Evolutionary conservation across 2,113 vertebrate species (phyloP).

Genomic region (Redunca redunca): DNA sequence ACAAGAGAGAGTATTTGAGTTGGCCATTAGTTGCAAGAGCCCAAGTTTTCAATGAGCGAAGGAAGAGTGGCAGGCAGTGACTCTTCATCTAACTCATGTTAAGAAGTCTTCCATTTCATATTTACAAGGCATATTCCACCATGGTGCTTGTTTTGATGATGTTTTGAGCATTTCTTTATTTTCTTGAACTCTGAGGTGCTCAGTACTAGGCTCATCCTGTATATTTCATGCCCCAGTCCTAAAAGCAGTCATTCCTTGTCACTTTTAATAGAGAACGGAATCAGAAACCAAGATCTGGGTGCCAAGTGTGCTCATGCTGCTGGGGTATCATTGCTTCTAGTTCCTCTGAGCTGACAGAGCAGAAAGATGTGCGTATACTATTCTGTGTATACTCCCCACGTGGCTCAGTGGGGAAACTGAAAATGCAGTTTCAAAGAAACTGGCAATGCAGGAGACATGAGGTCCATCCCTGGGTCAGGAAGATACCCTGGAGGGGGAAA

Average conservation of each 20-base stretch:
- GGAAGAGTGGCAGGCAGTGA: not conserved
- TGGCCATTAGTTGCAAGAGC: accelerated
- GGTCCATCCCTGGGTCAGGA: not conserved
- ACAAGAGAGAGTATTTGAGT: not conserved
- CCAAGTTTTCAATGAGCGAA: not conserved
- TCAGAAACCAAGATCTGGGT: not conserved
- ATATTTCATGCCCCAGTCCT: not conserved
- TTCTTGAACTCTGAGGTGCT: not conserved
- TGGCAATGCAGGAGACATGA: not conserved
- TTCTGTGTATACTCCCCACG: not conserved
- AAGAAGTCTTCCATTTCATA: not conserved
- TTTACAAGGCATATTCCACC: not conserved
- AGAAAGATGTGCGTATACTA: accelerated
- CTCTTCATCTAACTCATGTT: too few relatives aligned
- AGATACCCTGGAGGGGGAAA: not conserved
- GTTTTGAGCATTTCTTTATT: not conserved
- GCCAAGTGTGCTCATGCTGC: not conserved
- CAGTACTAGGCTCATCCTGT: not conserved
- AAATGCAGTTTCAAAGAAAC: too few relatives aligned
- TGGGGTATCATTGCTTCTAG: not conserved
- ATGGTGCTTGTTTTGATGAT: not conserved
- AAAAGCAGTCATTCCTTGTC: not conserved
- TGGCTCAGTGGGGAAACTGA: not conserved
- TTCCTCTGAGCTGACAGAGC: not conserved
- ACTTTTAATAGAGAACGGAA: not conserved